Conservation (phyloP, 64 coral and sea anemone species). For the Dendronephthya gigantea region DNA sequence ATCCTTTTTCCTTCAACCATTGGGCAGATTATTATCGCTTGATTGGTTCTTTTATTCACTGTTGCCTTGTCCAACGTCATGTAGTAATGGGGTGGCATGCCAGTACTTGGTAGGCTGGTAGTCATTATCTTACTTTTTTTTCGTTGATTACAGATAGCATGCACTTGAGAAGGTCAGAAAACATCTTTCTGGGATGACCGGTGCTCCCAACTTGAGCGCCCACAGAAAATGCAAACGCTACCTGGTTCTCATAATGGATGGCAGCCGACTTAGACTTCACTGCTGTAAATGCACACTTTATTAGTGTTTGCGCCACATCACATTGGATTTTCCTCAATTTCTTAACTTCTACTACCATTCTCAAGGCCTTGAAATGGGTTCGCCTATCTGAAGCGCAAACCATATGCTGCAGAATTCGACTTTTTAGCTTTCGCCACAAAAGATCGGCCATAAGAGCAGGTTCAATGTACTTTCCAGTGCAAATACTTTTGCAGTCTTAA, state of each 20-base stretch:
- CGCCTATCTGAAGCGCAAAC: background rate
- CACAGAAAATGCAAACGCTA: background rate
- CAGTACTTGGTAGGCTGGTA: background rate
- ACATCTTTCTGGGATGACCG: background rate
- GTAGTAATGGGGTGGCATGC: background rate
- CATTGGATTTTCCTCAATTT: background rate
- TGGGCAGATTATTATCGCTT: background rate
- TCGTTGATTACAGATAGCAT: background rate
- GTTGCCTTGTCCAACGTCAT: background rate
- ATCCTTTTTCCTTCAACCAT: background rate
- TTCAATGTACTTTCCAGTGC: no score
- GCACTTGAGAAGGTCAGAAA: background rate
- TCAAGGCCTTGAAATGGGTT: background rate
- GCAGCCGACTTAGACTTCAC: conserved; percentile 10
- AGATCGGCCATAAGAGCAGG: no score
- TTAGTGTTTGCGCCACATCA: background rate
- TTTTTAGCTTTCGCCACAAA: background rate
- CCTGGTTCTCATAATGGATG: background rate
- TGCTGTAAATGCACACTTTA: background rate
- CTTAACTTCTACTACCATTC: background rate
- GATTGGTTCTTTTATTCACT: background rate
- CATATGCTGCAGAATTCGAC: background rate
- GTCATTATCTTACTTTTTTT: background rate
- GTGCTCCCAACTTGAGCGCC: background rate
- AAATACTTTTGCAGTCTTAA: no score